Evolutionary conservation across 2,113 vertebrate genomes (phyloP).

Genomic region (Chionis minor): DNA sequence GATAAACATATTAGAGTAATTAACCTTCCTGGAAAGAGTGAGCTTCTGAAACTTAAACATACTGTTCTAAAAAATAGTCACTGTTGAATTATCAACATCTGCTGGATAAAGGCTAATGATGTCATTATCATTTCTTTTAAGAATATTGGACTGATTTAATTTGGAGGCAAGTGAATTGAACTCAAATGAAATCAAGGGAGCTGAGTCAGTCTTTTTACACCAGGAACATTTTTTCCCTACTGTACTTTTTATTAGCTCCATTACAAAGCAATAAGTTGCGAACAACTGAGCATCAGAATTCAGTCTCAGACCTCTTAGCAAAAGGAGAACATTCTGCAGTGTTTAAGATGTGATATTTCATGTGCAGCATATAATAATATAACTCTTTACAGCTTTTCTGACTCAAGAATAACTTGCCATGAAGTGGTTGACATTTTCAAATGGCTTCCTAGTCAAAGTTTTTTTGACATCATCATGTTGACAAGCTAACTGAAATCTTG

Average conservation of each 20-base stretch:
- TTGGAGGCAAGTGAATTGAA: not conserved
- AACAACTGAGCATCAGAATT: not conserved
- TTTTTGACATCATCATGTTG: not conserved
- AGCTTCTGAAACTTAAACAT: conserved; percentile 55
- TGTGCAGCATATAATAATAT: not conserved
- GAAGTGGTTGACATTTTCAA: not conserved
- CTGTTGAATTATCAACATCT: conserved; percentile 34
- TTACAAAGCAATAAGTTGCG: not conserved
- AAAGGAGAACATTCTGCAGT: not conserved
- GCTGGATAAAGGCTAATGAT: conserved; percentile 27
- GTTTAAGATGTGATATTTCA: not conserved
- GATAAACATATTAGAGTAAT: conserved; percentile 70
- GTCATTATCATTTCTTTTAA: conserved; percentile 37
- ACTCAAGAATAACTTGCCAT: not conserved
- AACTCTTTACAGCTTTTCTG: not conserved
- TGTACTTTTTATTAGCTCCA: not conserved
- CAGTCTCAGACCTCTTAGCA: not conserved
- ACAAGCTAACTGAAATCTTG: not conserved
- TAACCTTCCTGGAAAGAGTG: conserved; percentile 51
- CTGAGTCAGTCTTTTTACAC: not conserved
- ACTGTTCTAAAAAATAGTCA: conserved; percentile 27
- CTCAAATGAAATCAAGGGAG: not conserved
- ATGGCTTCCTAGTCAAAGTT: not conserved
- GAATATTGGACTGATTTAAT: not conserved
- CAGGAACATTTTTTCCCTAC: not conserved